Percentiles rank a stretch among this genome's conserved stretches.
Conservation (phyloP, 2,113 vertebrate genomes). For the Takifugu flavidus region DNA sequence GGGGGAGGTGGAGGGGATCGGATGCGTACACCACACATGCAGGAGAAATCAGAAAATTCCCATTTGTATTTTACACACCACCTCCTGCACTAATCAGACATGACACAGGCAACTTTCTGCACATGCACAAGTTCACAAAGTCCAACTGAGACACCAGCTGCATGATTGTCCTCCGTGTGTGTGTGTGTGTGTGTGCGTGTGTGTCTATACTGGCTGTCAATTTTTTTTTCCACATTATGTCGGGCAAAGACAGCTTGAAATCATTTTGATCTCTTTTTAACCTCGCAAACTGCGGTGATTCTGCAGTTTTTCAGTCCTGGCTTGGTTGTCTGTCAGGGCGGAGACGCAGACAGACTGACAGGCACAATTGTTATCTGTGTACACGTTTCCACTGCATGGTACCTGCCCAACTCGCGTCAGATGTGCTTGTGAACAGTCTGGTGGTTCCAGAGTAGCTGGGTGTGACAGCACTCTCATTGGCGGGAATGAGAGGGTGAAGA, state of each 20-base stretch:
- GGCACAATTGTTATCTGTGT: background rate
- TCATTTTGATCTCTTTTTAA: constrained; percentile 26
- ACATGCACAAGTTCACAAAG: constrained; percentile 13
- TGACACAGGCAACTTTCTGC: background rate
- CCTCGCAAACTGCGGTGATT: constrained; percentile 5
- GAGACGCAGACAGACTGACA: constrained; percentile 49
- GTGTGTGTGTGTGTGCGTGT: constrained; percentile 50
- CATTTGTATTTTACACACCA: background rate
- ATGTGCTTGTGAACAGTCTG: too few species aligned
- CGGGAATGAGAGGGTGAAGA: background rate
- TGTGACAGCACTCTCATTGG: too few species aligned
- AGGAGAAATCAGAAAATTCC: background rate
- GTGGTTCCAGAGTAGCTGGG: too few species aligned
- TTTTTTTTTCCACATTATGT: constrained; percentile 47
- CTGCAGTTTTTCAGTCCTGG: constrained; percentile 39
- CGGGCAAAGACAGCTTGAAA: constrained; percentile 43
- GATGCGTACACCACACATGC: too few species aligned
- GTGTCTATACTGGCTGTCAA: constrained; percentile 53
- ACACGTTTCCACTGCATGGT: too few species aligned
- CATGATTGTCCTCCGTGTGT: constrained; percentile 64
- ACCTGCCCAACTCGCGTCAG: too few species aligned
- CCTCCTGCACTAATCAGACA: constrained; percentile 4
- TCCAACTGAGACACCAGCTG: constrained; percentile 42
- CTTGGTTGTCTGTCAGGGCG: constrained; percentile 44
- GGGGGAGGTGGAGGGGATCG: too few species aligned